These are phyloP conservation scores for Amphiura filiformis DNA, from an alignment of 35 echinoderm and acorn worm species.

Conservation along the genomic window DNA sequence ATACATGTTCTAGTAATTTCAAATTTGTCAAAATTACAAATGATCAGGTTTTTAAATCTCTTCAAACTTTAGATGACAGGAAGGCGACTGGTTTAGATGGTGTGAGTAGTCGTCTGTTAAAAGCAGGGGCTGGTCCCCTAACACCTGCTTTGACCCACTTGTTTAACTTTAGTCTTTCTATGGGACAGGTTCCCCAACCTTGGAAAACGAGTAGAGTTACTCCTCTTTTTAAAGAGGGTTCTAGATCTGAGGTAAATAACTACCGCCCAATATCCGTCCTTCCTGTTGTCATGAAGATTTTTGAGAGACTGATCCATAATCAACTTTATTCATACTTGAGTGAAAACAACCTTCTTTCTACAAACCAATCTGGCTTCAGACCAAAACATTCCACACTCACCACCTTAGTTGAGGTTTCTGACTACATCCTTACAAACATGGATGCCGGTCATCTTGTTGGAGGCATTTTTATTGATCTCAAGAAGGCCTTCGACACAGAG, in stretches of 20 bases:
- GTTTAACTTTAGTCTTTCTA: constrained; percentile 9
- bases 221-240: constrained; percentile 29
- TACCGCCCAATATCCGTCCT: constrained; percentile 57
- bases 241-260: neutral
- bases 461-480: constrained; percentile 17
- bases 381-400: constrained; percentile 18
- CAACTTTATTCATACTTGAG: neutral
- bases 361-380: constrained; percentile 33
- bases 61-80: neutral
- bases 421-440: constrained; percentile 9
- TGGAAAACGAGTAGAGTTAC: constrained; percentile 45
- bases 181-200: constrained; percentile 19
- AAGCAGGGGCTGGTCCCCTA: neutral
- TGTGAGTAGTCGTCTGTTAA: neutral
- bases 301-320: constrained; percentile 39
- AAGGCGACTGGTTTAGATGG: constrained; percentile 32
- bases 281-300: constrained; percentile 37
- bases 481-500: constrained; percentile 31
- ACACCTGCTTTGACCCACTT: neutral
- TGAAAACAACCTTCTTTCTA: neutral
- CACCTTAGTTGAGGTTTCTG: constrained; percentile 2
- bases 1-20: neutral
- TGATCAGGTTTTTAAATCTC: neutral
- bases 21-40: neutral
- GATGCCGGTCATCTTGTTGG: constrained; percentile 16